Evolutionary conservation across 2,113 vertebrate species (phyloP).

Genomic region (Balaenoptera acutorostrata): DNA sequence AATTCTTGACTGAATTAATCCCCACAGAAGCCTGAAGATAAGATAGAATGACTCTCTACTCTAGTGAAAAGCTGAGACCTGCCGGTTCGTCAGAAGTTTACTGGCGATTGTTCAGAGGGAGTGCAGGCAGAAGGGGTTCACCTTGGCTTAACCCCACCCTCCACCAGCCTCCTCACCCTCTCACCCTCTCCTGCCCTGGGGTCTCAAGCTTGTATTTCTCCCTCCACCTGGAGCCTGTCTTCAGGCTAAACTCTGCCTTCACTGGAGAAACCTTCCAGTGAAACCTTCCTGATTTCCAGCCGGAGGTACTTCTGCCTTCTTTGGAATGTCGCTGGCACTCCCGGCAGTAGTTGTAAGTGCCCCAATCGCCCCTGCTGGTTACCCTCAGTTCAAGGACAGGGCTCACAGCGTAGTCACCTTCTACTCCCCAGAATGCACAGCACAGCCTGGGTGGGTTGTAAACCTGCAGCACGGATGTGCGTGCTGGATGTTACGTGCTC

Average conservation of each 20-base stretch:
- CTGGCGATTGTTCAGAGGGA: not conserved
- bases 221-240: not conserved
- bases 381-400: not conserved
- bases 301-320: not conserved
- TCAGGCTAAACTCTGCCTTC: not conserved
- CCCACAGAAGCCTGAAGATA: not conserved
- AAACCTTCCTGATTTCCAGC: not conserved
- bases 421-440: no score
- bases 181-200: no score
- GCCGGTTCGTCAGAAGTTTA: not conserved
- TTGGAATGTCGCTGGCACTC: not conserved
- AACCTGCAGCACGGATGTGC: not conserved
- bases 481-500: not conserved
- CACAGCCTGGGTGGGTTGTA: not conserved
- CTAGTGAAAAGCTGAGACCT: not conserved
- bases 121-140: not conserved
- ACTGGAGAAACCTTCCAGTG: not conserved
- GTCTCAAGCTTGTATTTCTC: not conserved
- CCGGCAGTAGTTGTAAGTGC: fast-evolving
- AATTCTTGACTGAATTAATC: not conserved
- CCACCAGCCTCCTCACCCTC: not conserved
- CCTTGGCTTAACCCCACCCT: not conserved
- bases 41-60: not conserved
- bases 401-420: not conserved
- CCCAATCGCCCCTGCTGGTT: no score